Base-by-base conservation (phyloP, 1,140 invertebrate species). In the Drosophila simulans region DNA sequence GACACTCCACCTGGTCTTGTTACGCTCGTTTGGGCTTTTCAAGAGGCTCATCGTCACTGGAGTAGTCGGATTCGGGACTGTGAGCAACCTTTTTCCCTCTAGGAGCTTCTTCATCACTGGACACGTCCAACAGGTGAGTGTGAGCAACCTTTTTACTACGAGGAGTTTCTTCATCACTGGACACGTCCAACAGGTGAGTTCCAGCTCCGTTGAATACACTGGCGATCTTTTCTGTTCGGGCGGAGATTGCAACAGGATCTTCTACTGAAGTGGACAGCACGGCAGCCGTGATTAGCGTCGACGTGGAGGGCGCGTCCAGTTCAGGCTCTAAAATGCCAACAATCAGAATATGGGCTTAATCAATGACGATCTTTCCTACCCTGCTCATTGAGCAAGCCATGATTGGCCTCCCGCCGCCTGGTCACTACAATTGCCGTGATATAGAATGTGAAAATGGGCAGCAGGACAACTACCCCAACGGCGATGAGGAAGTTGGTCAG, bases 401-500 rank as follows among this genome's bases (percentile, higher is more conserved):
- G 86, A 35, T 76, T 72, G 0, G 75, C 59, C 54, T 91, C 90
- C 0, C 80, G 77, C 0, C 86, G 68, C 35, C 82, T 90, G 39
- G 85, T 91, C 22, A 91, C 52, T 12, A 74, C 52, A 48, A 77
- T 56, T 10, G 65, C 66, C 1, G 46, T 62, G 5, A 56, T 39
- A 22, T 91, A 91, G 55, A 91, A 91, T 15, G 80, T 51, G 0
- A 88, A 7, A 10, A 89, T 34, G 11, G 90, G 82, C 7, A 91
- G 10, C 2, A 71, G 27, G 1, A 74, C 73, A 1, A 85, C 68
- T 13, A 88, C 43, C 3, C 40, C 37, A 5, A 77, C 76, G 10
- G 65, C 58, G 11, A 65, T 48, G 0, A 88, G 40, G 49, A 89
- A 91, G 4, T 63, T 20, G 1, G 52, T 48, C 10, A 76, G 57